A percentile compares a stretch with the other conserved stretches of the same genome.
Conservation (phyloP, 1,140 invertebrate species). For the Trachymyrmex cornetzi region DNA sequence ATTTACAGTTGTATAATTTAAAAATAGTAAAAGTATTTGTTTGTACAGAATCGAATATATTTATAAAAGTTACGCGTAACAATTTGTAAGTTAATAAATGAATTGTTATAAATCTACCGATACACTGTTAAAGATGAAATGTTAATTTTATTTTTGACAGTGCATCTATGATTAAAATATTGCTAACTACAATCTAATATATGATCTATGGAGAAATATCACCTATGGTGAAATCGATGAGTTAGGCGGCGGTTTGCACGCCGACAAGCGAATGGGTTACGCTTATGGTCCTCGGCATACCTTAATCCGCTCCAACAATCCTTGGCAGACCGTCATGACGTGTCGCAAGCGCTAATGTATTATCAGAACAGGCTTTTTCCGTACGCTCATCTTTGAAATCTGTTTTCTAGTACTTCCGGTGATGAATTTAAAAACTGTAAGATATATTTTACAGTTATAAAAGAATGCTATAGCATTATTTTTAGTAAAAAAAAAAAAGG, state of each 20-base stretch:
- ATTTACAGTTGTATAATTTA: not conserved
- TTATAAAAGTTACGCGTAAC: not conserved
- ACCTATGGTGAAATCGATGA: constrained; percentile 59
- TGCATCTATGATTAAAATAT: constrained; percentile 15
- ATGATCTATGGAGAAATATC: constrained; percentile 58
- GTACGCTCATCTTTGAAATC: not conserved
- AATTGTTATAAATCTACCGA: not conserved
- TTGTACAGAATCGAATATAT: not conserved
- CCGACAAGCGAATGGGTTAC: constrained; percentile 30
- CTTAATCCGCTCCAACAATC: constrained; percentile 52
- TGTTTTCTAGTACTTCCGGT: constrained; percentile 7
- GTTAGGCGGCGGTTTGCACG: constrained; percentile 36
- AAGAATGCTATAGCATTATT: no score
- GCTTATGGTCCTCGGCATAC: constrained; percentile 39
- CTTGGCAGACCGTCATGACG: constrained; percentile 31
- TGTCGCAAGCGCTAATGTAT: constrained; percentile 39
- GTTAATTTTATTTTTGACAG: no score
- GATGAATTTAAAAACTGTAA: constrained; percentile 5
- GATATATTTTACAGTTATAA: no score
- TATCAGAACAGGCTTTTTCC: constrained; percentile 36
- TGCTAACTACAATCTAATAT: not conserved
- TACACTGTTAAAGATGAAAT: not conserved
- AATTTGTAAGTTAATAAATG: constrained; percentile 30
- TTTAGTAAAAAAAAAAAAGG: not conserved
- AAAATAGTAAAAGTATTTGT: not conserved